phyloP scores from a whole-genome alignment of 2,113 vertebrate genomes.

The Dasyurus viverrinus region DNA sequence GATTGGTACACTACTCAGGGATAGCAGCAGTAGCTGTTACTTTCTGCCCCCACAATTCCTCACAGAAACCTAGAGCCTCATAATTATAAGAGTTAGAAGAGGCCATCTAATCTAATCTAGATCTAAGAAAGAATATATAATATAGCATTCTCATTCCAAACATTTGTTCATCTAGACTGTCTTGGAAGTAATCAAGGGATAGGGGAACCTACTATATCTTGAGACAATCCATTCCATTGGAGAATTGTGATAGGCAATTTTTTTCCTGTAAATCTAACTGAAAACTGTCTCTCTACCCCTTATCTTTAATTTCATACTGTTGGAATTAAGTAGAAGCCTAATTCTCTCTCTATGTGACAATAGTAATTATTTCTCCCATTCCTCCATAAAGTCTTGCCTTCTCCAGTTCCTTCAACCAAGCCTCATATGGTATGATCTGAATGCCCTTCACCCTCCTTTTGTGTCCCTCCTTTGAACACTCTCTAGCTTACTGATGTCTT shows the following conservation, averaged over 20 bases:
- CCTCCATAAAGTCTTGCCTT: background rate
- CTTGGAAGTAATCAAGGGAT: background rate
- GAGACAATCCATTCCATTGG: background rate
- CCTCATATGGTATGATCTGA: background rate
- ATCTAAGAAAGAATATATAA: background rate
- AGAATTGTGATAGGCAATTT: background rate
- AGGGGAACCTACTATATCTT: background rate
- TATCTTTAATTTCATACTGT: background rate
- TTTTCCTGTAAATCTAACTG: background rate
- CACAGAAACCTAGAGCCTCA: background rate
- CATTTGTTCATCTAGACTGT: background rate
- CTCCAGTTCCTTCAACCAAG: background rate
- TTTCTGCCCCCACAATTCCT: background rate
- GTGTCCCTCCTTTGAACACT: background rate
- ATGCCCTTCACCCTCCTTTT: background rate
- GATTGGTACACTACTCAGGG: background rate
- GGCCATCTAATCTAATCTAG: background rate
- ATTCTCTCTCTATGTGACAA: background rate
- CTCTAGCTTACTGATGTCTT: background rate
- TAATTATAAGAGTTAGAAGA: background rate
- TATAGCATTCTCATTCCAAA: background rate
- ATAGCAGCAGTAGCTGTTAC: background rate
- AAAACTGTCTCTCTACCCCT: background rate
- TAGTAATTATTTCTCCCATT: background rate
- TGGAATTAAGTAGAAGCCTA: background rate